Base-by-base conservation (phyloP, 2,797 vertebrate genomes). In the Rhinophrynus dorsalis region DNA sequence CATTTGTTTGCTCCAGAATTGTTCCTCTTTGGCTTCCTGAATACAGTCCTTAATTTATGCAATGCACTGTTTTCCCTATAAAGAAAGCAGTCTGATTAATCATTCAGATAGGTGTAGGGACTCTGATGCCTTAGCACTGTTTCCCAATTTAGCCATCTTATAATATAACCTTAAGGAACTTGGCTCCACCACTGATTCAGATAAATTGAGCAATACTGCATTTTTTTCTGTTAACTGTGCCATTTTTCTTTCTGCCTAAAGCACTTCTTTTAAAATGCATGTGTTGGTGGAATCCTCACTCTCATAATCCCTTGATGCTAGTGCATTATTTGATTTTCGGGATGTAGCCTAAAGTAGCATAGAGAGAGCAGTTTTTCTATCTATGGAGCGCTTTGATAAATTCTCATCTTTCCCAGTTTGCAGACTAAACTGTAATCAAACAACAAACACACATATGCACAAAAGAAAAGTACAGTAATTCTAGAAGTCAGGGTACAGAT, bases 361-460 rank as follows among this genome's bases (percentile, higher is more conserved):
- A 56, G 26, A 56, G 38, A 37, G 18, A 35, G 8, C 45, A 51
- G 23, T 27, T n/a, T 48, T 68, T 6, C 45, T 9, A 23, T 38
- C 29, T 15, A 24, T 26, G 55, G n/a, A 18, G n/a, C n/a, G 47
- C 44, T 68, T 48, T 67, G 65, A 67, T 67, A 58, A 47, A 58
- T 11, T 58, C 20, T 67, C 20, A 42, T 67, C 38, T 42, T 24
- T 37, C 10, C 40, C 40, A 44, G 15, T 18, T 44, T 20, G 15
- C 20, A 8, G 21, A 37, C 18, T 58, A 42, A 56, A 29, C 21
- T 27, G 42, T 50, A 67, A 37, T 67, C 20, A 58, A 38, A 58
- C 20, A 23, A 30, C n/a, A 47, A 58, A 38, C 26, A 6, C 18
- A 32, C 15, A n/a, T n/a, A n/a, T n/a, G n/a, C n/a, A n/a, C n/a